phyloP scores from a whole-genome alignment of 2,113 vertebrate species.

The Osmerus mordax region DNA sequence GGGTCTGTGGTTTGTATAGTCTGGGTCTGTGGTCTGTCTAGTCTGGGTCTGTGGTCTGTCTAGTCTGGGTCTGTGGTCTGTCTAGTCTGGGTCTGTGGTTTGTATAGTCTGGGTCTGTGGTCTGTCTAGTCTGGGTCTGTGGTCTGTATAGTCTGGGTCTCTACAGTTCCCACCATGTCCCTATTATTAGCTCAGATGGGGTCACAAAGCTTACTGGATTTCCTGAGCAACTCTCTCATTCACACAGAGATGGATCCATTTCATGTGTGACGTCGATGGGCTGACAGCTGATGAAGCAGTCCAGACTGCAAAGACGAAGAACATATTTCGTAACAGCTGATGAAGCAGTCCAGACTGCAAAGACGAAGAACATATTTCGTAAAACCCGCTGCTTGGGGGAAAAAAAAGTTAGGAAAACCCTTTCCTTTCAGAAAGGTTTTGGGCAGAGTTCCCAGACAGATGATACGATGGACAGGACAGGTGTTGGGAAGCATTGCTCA shows the following conservation, averaged over 20 bases:
- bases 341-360: conserved; percentile 15
- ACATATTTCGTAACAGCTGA: conserved; percentile 48
- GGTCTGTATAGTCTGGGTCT: background rate
- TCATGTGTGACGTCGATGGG: conserved; percentile 43
- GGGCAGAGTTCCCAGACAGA: too few relatives aligned
- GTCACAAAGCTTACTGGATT: conserved; percentile 44
- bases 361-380: background rate
- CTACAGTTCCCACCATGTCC: conserved; percentile 8
- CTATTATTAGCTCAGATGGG: conserved; percentile 36
- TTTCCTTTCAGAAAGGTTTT: too few relatives aligned
- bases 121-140: background rate
- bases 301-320: conserved; percentile 1
- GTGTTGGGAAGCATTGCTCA: too few relatives aligned
- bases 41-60: background rate
- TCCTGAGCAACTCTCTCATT: conserved; percentile 27
- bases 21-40: background rate
- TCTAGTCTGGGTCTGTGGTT: background rate
- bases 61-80: too few relatives aligned
- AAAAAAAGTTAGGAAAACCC: background rate
- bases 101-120: background rate
- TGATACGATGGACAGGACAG: too few relatives aligned
- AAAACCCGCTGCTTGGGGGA: background rate
- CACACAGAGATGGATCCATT: conserved; percentile 41
- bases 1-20: background rate
- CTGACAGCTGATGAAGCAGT: conserved; percentile 47